Evolutionary conservation across 2,888 invertebrate genomes (phyloP), one percentile per base, ranked within the genome.

Genomic region (Agrilus biguttatus): DNA sequence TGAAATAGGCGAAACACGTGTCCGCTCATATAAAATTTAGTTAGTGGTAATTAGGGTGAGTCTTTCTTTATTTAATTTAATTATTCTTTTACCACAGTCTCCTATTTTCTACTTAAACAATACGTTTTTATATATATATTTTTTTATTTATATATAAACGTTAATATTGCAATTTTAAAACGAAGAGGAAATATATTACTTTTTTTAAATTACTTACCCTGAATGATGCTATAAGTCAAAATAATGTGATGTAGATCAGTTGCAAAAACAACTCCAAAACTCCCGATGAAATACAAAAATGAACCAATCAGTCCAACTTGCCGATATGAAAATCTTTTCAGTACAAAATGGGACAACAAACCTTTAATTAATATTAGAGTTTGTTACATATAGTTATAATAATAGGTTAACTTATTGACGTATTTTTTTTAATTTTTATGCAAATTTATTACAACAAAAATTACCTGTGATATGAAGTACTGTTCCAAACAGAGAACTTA

Each of bases 401-500:
- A 6, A 21, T 21, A 21, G 7, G 7, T 5, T 5, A 21, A 6
- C 5, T 5, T 21, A 21, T 21, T 21, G 23, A 44, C 28, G 33
- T 17, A 17, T 17, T 3, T 17, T 17, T 17, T 17, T 17, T 17
- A 4, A 17, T n/a, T n/a, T n/a, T n/a, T n/a, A n/a, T n/a, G n/a
- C n/a, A 33, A 40, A 8, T n/a, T 46, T 46, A 37, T 21, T 14
- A 40, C 7, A 13, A 17, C 10, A 37, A 21, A 36, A 42, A 49
- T 58, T 65, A 78, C 80, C 78, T 56, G 78, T 69, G 46, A 77
- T 70, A 7, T 77, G 78, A 17, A 74, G 67, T 14, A 75, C 74
- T 43, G 77, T 73, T 58, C 77, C 78, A 50, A 81, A 81, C 1
- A 81, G 71, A 17, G 81, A 80, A 53, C 79, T 83, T 5, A 81